These are phyloP conservation scores for Podiceps cristatus DNA, from an alignment of 2,113 vertebrate species.

Conservation along the genomic window DNA sequence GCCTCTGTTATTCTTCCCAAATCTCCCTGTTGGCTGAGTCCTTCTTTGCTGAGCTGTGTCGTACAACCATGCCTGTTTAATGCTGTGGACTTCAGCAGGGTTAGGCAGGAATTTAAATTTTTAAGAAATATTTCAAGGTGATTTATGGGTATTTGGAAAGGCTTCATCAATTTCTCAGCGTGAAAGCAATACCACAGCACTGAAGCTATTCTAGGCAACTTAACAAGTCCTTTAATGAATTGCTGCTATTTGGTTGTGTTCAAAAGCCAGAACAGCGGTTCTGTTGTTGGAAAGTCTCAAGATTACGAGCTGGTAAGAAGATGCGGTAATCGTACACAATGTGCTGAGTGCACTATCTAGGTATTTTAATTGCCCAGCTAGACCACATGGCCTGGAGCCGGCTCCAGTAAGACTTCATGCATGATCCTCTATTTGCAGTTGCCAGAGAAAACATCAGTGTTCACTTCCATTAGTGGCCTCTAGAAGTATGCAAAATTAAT, in stretches of 20 bases:
- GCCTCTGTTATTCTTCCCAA: not conserved
- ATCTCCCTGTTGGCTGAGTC: not conserved
- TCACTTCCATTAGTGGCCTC: not conserved
- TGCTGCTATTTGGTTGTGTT: not conserved
- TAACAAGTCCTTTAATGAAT: constrained; percentile 26
- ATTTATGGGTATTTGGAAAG: constrained; percentile 10
- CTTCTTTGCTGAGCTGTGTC: not conserved
- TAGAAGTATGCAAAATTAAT: constrained; percentile 2
- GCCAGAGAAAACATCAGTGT: constrained; percentile 39
- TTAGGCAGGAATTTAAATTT: not conserved
- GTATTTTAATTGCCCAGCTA: constrained; percentile 21
- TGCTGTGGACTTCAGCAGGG: not conserved
- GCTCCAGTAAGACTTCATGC: not conserved
- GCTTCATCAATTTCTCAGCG: not conserved
- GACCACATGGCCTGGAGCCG: not conserved
- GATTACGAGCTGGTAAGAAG: not conserved
- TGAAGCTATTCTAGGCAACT: not conserved
- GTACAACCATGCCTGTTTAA: not conserved
- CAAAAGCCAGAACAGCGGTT: constrained; percentile 12
- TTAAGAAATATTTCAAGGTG: not conserved
- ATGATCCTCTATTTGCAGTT: not conserved
- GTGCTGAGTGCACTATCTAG: not conserved
- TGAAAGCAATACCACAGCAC: not conserved
- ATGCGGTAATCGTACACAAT: not conserved
- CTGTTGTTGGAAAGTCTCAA: constrained; percentile 25